Evolutionary conservation across 2,888 invertebrate species (phyloP).

Genomic region (Calameuta filiformis): DNA sequence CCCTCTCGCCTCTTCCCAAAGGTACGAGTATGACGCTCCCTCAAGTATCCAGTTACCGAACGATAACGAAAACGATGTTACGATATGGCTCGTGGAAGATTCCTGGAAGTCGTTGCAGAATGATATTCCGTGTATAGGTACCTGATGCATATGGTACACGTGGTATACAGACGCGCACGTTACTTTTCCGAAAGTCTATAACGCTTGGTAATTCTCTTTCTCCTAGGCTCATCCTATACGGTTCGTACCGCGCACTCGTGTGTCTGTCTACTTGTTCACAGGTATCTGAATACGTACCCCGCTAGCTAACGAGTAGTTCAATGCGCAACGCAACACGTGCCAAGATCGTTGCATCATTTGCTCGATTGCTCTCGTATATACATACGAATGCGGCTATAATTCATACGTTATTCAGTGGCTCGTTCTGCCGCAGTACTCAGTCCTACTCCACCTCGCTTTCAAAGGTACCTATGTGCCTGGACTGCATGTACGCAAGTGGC

Average conservation of each 20-base stretch:
- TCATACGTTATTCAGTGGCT: background rate
- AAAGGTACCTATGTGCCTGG: background rate
- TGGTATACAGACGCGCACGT: background rate
- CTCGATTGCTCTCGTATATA: constrained; percentile 39
- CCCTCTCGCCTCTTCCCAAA: background rate
- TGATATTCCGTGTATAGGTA: background rate
- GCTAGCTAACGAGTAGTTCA: constrained; percentile 29
- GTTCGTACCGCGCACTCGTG: background rate
- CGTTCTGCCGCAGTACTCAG: background rate
- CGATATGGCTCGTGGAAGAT: background rate
- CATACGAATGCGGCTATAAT: constrained; percentile 17
- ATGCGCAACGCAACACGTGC: constrained; percentile 46
- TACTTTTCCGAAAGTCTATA: background rate
- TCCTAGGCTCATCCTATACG: background rate
- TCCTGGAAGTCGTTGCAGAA: background rate
- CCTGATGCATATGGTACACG: background rate
- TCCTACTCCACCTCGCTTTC: background rate
- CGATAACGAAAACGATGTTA: background rate
- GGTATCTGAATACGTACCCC: background rate
- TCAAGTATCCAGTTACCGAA: background rate
- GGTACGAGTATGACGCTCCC: background rate
- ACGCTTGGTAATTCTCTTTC: background rate
- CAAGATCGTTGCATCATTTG: constrained; percentile 49
- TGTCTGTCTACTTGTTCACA: background rate
- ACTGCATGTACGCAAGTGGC: background rate